Conservation (phyloP, 2,888 invertebrate genomes). For the Stegana nigrithorax region DNA sequence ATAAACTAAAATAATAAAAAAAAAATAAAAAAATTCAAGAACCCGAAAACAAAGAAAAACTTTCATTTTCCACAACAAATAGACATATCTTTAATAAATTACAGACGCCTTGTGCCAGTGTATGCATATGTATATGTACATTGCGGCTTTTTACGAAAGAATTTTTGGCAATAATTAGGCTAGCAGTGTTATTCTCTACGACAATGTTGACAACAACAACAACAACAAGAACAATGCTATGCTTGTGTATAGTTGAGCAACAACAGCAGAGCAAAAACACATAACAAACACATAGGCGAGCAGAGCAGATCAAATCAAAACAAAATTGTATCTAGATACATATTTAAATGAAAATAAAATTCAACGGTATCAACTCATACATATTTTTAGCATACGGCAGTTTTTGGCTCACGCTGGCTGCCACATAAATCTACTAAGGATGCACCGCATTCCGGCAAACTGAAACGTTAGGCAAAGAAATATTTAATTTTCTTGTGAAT, state of each 20-base stretch:
- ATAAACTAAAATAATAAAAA: too few relatives aligned
- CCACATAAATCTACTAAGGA: background rate
- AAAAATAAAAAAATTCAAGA: background rate
- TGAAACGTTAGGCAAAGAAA: background rate
- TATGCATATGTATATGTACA: background rate
- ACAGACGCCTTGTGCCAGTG: too few relatives aligned
- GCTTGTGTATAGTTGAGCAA: too few relatives aligned
- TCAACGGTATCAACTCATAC: background rate
- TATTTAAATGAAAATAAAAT: background rate
- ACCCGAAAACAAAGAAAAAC: background rate
- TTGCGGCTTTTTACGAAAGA: background rate
- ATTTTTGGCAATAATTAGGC: background rate
- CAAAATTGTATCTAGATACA: constrained; percentile 8
- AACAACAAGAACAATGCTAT: background rate
- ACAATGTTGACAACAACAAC: background rate
- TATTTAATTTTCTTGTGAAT: background rate
- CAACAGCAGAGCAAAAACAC: too few relatives aligned
- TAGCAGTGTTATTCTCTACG: background rate
- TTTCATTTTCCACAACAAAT: background rate
- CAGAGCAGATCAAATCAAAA: background rate
- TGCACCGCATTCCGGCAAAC: too few relatives aligned
- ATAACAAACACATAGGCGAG: background rate
- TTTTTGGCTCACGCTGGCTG: background rate
- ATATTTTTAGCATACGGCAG: constrained; percentile 11
- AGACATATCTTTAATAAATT: background rate